These are phyloP conservation scores for Silurus aristotelis DNA, from an alignment of 2,797 vertebrate species.

Conservation along the genomic window DNA sequence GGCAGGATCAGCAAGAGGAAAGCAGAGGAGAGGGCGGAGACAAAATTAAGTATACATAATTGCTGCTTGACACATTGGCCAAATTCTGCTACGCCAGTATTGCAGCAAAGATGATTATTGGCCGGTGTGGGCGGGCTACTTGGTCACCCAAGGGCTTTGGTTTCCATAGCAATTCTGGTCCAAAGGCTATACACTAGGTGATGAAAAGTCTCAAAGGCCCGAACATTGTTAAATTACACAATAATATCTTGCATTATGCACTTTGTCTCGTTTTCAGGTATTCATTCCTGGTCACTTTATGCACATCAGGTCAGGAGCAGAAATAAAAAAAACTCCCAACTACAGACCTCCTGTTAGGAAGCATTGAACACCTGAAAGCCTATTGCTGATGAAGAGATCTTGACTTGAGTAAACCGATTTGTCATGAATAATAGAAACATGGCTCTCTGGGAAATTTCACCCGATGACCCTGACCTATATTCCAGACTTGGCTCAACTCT, in stretches of 20 bases:
- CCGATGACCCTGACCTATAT: slow-evolving; percentile 42
- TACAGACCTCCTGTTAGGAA: slow-evolving; percentile 39
- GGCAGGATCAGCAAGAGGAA: slow-evolving; percentile 37
- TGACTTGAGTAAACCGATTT: slow-evolving; percentile 46
- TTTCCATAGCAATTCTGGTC: slow-evolving; percentile 79
- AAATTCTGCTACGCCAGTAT: slow-evolving; percentile 85
- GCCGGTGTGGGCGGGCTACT: slow-evolving; percentile 75
- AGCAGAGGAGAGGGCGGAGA: slow-evolving; percentile 64
- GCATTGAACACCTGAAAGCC: slow-evolving; percentile 44
- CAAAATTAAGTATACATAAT: slow-evolving; percentile 83
- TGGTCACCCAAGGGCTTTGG: slow-evolving; percentile 72
- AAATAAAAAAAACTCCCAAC: slow-evolving; percentile 55
- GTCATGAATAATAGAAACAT: slow-evolving; percentile 48
- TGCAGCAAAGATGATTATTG: slow-evolving; percentile 84
- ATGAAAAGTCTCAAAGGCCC: slow-evolving; percentile 70
- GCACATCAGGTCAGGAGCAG: slow-evolving; percentile 45
- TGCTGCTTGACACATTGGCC: slow-evolving; percentile 84
- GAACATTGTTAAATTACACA: slow-evolving; percentile 78
- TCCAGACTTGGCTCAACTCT: slow-evolving; percentile 39
- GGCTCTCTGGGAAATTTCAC: slow-evolving; percentile 34
- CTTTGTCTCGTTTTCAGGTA: slow-evolving; percentile 58
- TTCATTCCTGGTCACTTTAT: slow-evolving; percentile 55
- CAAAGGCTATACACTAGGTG: slow-evolving; percentile 76
- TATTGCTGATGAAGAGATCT: slow-evolving; percentile 48
- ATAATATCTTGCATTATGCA: slow-evolving; percentile 76